Evolutionary conservation across 2,797 vertebrate genomes (phyloP).

Genomic region (Ctenochaetus hawaiiensis): DNA sequence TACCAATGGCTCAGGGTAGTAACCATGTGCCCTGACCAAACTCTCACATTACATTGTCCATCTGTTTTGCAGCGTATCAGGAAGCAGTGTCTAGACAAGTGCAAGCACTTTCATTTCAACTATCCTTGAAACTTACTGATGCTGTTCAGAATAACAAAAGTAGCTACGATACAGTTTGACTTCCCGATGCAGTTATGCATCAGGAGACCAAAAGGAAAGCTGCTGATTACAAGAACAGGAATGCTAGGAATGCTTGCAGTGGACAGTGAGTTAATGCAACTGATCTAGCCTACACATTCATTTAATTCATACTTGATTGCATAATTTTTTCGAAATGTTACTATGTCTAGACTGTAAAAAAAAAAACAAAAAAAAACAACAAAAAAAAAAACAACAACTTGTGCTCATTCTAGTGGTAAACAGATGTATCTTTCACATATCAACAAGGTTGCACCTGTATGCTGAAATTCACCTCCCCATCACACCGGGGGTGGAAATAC

Average conservation of each 20-base stretch:
- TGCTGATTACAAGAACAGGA: slow-evolving; percentile 10
- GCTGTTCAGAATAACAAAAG: not conserved
- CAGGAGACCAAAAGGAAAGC: not conserved
- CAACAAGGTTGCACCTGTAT: slow-evolving; percentile 15
- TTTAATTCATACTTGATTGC: not conserved
- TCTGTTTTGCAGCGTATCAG: slow-evolving; percentile 37
- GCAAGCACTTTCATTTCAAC: slow-evolving; percentile 12
- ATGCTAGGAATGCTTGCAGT: slow-evolving; percentile 42
- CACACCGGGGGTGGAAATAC: not conserved
- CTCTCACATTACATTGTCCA: slow-evolving; percentile 47
- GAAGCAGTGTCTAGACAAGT: slow-evolving; percentile 23
- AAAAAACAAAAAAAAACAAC: not conserved
- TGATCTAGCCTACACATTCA: not conserved
- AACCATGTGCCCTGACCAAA: slow-evolving; percentile 25
- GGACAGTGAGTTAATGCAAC: not conserved
- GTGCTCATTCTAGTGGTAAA: slow-evolving; percentile 20
- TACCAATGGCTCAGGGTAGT: not conserved
- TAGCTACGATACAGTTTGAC: not conserved
- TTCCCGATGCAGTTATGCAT: slow-evolving; percentile 13
- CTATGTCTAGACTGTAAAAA: slow-evolving; percentile 2
- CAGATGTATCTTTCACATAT: not conserved
- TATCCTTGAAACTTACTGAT: slow-evolving; percentile 16
- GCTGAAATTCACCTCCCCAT: slow-evolving; percentile 13
- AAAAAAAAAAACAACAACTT: slow-evolving; percentile 6
- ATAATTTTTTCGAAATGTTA: slow-evolving; percentile 27